Evolutionary conservation across 2,113 vertebrate species (phyloP).

Genomic region (Pituophis catenifer): DNA sequence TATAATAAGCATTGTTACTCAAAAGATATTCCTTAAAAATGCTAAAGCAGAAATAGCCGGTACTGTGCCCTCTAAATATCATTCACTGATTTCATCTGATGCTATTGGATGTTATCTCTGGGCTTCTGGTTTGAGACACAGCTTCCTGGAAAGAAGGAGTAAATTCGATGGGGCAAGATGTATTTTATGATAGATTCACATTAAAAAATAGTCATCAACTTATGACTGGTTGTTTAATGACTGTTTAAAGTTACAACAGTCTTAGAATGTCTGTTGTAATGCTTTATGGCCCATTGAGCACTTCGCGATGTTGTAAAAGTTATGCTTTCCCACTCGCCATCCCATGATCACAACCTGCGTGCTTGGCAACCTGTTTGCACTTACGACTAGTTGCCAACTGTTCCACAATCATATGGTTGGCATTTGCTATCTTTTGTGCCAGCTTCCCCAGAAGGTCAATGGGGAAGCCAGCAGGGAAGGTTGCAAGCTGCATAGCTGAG

Average conservation of each 20-base stretch:
- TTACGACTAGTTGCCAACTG: background rate
- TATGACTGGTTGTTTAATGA: background rate
- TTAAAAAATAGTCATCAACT: background rate
- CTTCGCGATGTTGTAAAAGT: background rate
- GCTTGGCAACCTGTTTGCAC: background rate
- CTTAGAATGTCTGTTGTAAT: background rate
- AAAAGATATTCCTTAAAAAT: accelerated
- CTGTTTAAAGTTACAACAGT: background rate
- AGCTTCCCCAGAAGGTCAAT: background rate
- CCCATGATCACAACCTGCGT: background rate
- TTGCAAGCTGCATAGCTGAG: background rate
- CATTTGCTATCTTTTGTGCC: background rate
- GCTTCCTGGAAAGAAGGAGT: background rate
- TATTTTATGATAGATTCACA: background rate
- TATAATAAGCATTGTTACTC: background rate
- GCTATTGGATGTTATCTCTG: background rate
- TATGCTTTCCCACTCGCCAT: background rate
- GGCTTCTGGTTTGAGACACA: background rate
- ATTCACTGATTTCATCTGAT: background rate
- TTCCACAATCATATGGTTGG: background rate
- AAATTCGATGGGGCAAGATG: background rate
- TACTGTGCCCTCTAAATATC: background rate
- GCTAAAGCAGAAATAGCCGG: background rate
- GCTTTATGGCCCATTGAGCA: background rate
- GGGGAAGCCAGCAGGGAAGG: background rate